phyloP scores from a whole-genome alignment of 1,140 invertebrate genomes.

The Anastatus disparis region DNA sequence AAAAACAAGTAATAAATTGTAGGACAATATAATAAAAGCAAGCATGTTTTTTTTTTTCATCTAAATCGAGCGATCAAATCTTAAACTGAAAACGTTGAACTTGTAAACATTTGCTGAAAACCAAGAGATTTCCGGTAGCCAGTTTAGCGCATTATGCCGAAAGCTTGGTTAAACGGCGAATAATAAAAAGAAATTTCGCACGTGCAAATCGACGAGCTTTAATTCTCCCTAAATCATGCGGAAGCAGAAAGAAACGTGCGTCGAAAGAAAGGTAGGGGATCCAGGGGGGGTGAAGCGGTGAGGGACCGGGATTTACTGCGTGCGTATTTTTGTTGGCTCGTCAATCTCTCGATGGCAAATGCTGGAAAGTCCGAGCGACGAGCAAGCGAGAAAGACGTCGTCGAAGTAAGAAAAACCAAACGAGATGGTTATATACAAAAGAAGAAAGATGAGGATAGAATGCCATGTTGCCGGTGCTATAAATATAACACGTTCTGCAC shows the following conservation, averaged over 20 bases:
- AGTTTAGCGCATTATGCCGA: too few species aligned
- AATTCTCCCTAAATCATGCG: slow-evolving; percentile 25
- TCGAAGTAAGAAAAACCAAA: background rate
- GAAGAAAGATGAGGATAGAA: slow-evolving; percentile 2
- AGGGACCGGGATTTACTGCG: too few species aligned
- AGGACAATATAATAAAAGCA: too few species aligned
- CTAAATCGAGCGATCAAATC: too few species aligned
- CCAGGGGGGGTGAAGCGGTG: too few species aligned
- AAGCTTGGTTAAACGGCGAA: too few species aligned
- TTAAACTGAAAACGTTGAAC: too few species aligned
- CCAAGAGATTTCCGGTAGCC: background rate
- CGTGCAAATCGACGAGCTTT: too few species aligned
- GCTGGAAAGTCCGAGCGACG: slow-evolving; percentile 56
- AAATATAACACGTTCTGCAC: slow-evolving; percentile 61
- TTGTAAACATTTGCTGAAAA: too few species aligned
- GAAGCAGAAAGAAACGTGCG: background rate
- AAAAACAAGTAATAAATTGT: too few species aligned
- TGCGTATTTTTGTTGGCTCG: slow-evolving; percentile 60
- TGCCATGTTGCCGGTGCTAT: slow-evolving; percentile 51
- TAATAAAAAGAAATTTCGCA: too few species aligned
- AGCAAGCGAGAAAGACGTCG: background rate
- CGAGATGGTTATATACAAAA: background rate
- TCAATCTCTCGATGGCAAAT: slow-evolving; percentile 39
- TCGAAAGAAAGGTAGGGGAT: slow-evolving; percentile 33
- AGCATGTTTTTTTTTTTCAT: too few species aligned